Conservation (phyloP, 2,113 vertebrate species). For the Progne subis region DNA sequence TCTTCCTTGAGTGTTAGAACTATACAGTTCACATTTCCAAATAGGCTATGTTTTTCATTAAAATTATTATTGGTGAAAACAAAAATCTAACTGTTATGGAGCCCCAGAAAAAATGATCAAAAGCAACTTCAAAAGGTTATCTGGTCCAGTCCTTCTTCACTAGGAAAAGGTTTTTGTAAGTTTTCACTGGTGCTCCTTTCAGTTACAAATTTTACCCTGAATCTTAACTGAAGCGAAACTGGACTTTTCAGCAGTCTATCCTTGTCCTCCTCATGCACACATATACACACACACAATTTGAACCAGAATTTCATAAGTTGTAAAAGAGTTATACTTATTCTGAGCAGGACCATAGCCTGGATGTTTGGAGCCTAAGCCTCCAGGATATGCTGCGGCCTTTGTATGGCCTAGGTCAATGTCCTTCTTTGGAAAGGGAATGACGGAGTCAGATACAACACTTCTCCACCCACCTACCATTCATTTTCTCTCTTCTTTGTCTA, state of each 20-base stretch:
- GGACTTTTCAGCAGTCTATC: neutral
- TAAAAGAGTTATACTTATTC: neutral
- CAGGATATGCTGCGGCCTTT: neutral
- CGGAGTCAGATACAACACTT: neutral
- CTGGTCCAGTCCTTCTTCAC: accelerated
- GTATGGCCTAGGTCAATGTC: neutral
- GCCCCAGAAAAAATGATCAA: neutral
- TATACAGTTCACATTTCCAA: neutral
- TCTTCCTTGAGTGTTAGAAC: neutral
- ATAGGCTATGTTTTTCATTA: neutral
- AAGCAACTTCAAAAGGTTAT: neutral
- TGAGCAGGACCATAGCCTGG: neutral
- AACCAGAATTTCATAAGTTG: neutral
- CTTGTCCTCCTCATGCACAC: neutral
- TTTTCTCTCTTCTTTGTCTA: neutral
- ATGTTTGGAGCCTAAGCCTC: neutral
- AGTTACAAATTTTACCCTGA: neutral
- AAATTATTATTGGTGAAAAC: neutral
- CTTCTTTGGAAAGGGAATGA: neutral
- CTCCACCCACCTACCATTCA: neutral
- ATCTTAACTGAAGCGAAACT: neutral
- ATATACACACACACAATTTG: neutral
- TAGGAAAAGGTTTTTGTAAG: neutral
- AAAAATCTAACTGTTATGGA: neutral
- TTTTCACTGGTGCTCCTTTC: neutral